Evolutionary conservation across 2,113 vertebrate species (phyloP).

Genomic region (Heterotilapia buettikoferi): DNA sequence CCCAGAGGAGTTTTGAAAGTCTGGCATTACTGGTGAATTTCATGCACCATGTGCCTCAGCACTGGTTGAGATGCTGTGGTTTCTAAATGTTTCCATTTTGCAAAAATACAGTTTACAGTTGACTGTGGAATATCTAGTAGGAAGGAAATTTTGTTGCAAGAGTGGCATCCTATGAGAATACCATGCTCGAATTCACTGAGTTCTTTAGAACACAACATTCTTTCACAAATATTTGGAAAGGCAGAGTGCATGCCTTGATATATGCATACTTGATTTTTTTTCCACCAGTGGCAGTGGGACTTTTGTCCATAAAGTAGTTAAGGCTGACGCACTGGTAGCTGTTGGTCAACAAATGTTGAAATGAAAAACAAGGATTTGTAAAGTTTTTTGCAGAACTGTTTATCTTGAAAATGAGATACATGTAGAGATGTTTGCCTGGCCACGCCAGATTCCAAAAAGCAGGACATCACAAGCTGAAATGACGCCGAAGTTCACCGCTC

Average conservation of each 20-base stretch:
- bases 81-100: background rate
- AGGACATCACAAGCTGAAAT: background rate
- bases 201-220: background rate
- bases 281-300: background rate
- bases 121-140: background rate
- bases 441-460: fast-evolving
- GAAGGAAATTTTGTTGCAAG: background rate
- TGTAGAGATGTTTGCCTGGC: background rate
- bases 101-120: background rate
- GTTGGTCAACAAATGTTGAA: background rate
- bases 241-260: background rate
- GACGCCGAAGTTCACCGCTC: fast-evolving
- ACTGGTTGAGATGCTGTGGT: fast-evolving
- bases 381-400: background rate
- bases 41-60: background rate
- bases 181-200: fast-evolving
- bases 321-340: fast-evolving
- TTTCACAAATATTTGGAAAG: background rate
- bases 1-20: background rate
- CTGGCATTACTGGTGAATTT: background rate
- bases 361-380: background rate
- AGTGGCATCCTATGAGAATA: background rate
- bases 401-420: fast-evolving
- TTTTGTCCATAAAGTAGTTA: background rate
- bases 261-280: background rate